phyloP scores from a whole-genome alignment of 37 sponge, comb jelly and placozoan species.

The Tethya wilhelma region DNA sequence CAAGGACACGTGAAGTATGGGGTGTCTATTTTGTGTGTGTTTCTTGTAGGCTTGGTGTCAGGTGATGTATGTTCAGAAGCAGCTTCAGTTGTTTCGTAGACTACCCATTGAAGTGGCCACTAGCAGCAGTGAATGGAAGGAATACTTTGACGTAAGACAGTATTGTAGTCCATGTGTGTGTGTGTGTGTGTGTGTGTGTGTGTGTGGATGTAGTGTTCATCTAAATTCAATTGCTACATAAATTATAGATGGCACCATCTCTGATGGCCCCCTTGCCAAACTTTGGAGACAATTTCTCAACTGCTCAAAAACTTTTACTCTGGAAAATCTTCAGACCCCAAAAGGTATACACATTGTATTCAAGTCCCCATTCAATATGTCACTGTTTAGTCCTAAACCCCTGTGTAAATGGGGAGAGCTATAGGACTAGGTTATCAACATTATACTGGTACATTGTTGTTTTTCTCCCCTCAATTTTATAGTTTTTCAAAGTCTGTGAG shows the following conservation, averaged over 20 bases:
- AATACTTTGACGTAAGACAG: constrained; percentile 47
- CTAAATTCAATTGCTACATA: neutral
- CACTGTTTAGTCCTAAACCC: neutral
- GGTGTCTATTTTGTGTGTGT: neutral
- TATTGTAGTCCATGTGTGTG: neutral
- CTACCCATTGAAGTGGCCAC: neutral
- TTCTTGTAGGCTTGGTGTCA: constrained; percentile 33
- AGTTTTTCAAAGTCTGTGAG: constrained; percentile 5
- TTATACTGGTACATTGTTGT: neutral
- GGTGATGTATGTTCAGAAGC: constrained; percentile 21
- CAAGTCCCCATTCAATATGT: neutral
- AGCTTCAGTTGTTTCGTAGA: constrained; percentile 3
- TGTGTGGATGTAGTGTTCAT: neutral
- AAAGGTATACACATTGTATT: constrained; percentile 21
- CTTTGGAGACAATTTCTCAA: constrained; percentile 1
- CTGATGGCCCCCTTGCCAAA: constrained; percentile 25
- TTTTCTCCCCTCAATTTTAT: constrained; percentile 3
- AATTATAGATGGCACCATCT: neutral
- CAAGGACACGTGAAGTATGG: neutral
- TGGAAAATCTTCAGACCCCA: constrained; percentile 54
- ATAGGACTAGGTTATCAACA: neutral
- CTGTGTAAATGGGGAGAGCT: neutral
- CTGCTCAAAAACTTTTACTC: constrained; percentile 50
- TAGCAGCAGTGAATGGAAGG: constrained; percentile 52
- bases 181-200: neutral